Percentiles rank a stretch among this genome's conserved stretches.
Evolutionary conservation across 2,888 invertebrate genomes (phyloP).

Genomic region (Caenorhabditis zanzibari): DNA sequence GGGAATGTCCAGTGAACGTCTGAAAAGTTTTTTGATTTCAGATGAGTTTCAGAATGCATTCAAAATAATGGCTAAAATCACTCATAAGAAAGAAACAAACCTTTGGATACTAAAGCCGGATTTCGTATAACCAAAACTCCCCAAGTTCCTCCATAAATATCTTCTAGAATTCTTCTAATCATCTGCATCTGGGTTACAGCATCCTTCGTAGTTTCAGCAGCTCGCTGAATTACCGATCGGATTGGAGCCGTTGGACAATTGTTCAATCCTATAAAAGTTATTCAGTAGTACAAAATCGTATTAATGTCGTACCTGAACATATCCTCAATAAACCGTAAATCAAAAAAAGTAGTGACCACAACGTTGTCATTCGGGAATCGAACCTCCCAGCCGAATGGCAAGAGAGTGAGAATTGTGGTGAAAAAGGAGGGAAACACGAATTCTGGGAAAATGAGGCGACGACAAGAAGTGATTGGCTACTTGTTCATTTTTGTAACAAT

Average conservation of each 20-base stretch:
- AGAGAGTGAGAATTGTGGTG: neutral
- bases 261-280: conserved; percentile 72
- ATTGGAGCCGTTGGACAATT: conserved; percentile 81
- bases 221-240: conserved; percentile 78
- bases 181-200: conserved; percentile 79
- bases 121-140: conserved; percentile 82
- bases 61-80: too few species aligned
- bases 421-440: conserved; percentile 21
- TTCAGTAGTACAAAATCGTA: neutral
- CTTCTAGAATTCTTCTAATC: conserved; percentile 82
- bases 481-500: conserved; percentile 43
- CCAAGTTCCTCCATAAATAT: conserved; percentile 83
- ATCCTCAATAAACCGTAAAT: neutral
- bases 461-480: conserved; percentile 16
- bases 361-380: conserved; percentile 16
- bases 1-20: conserved; percentile 83
- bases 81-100: too few species aligned
- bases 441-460: neutral
- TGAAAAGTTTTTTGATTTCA: neutral
- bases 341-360: conserved; percentile 20
- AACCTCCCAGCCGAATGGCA: neutral
- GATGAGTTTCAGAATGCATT: too few species aligned
- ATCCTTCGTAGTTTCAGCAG: conserved; percentile 72
- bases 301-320: conserved; percentile 23
- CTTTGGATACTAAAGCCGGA: conserved; percentile 78